phyloP scores from a whole-genome alignment of 2,797 vertebrate species.

The Tenualosa thibaudeaui region DNA sequence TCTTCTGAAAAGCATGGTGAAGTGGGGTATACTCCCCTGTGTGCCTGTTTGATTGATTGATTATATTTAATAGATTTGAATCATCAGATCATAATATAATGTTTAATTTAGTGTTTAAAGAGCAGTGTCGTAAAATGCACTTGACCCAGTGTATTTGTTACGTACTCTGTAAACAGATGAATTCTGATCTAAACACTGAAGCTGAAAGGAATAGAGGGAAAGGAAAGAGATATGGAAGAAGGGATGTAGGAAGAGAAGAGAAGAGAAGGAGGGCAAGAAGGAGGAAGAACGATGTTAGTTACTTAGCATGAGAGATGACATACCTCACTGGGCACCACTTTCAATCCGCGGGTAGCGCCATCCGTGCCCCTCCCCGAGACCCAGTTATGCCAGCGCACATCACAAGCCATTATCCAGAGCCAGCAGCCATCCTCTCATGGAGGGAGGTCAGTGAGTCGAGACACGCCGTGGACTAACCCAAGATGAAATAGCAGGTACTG shows the following conservation, averaged over 20 bases:
- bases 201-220: background rate
- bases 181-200: background rate
- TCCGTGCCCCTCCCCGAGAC: background rate
- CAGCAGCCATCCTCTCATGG: background rate
- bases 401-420: background rate
- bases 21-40: background rate
- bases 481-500: background rate
- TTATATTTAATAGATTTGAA: background rate
- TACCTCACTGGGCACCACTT: background rate
- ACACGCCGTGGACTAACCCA: background rate
- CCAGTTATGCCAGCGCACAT: slow-evolving; percentile 8
- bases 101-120: background rate
- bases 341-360: background rate
- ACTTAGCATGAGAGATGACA: slow-evolving; percentile 5
- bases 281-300: slow-evolving; percentile 4
- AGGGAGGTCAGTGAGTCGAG: background rate
- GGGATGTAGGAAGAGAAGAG: background rate
- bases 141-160: too few species aligned
- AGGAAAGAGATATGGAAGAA: background rate
- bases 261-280: background rate
- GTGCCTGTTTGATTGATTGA: background rate
- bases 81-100: background rate
- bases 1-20: background rate
- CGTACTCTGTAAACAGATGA: background rate
- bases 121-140: too few species aligned